Evolutionary conservation across 2,113 vertebrate species (phyloP), one percentile per base, ranked within the genome.

Genomic region (Anser cygnoides): DNA sequence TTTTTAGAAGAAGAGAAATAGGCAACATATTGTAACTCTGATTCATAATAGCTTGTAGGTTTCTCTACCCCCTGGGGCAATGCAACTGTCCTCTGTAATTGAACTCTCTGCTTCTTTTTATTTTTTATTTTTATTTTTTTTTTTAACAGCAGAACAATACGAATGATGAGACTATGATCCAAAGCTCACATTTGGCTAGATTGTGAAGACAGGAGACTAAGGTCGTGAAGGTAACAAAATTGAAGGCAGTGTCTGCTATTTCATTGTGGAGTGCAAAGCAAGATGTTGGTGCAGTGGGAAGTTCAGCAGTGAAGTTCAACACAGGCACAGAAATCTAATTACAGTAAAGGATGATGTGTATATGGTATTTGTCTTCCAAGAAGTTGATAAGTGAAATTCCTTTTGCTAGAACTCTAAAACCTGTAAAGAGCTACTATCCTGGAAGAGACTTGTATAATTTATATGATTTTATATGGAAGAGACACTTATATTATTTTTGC

Each of bases 81-180:
- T 65, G 35, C 62, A 73, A 92, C 81, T 95, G 87, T 82, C 70
- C 87, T 80, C 67, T 94, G 93, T 94, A 96, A 96, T 79, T 95
- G 93, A 96, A 79, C 87, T 61, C 41, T 92, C 44, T 55, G 49
- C 44, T 77, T 90, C 31, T 84, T 44, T 6, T 12, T 74, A 11
- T 5, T 21, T 49, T 39, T 39, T 37, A 39, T 39, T 39, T 39
- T 39, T 39, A 14, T 28, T 35, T 74, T 75, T 10, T 15, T 59
- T 63, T 33, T 35, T 19, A 39, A 31, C 13, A 75, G 15, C 35
- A 54, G 39, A 87, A 87, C 26, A 93, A 68, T 79, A 83, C 52
- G 67, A 91, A 85, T 82, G 58, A 89, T 71, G 41, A 49, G 28
- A 8, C 25, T 55, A 4, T 80, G 71, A 68, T 86, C 37, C 25